A percentile compares a stretch with the other conserved stretches of the same genome.
These are phyloP conservation scores for Aleiodes sp. DNA, from an alignment of 1,140 invertebrate species.

Conservation along the genomic window DNA sequence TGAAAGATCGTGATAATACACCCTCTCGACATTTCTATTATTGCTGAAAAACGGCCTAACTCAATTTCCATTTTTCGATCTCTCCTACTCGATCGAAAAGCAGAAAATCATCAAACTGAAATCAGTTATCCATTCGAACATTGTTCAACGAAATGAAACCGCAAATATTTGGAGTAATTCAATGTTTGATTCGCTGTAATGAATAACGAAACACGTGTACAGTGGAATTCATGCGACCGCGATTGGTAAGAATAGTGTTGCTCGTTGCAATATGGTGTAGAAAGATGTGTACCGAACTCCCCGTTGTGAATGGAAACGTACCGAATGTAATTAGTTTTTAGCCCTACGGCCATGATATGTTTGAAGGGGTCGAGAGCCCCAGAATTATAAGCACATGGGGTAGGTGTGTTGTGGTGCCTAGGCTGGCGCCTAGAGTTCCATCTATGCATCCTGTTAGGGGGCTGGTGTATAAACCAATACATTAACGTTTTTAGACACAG, in stretches of 20 bases:
- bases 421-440: conserved; percentile 39
- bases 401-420: background rate
- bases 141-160: background rate
- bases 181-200: background rate
- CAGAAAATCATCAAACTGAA: background rate
- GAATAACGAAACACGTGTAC: background rate
- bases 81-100: background rate
- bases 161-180: background rate
- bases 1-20: conserved; percentile 37
- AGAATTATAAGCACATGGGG: conserved; percentile 19
- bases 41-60: conserved; percentile 39
- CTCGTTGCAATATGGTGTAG: conserved; percentile 52
- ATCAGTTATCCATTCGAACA: too few relatives aligned
- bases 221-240: conserved; percentile 47
- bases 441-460: conserved; percentile 18
- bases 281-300: conserved; percentile 34
- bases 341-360: conserved; percentile 56
- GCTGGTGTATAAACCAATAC: conserved; percentile 10
- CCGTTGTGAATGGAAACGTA: conserved; percentile 31
- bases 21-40: conserved; percentile 46
- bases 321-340: conserved; percentile 63
- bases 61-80: conserved; percentile 8
- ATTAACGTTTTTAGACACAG: background rate
- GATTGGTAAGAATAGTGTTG: conserved; percentile 44
- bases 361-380: conserved; percentile 31